Evolutionary conservation across 1,140 invertebrate species (phyloP), one percentile per base, ranked within the genome.

Genomic region (Coelopa frigida): DNA sequence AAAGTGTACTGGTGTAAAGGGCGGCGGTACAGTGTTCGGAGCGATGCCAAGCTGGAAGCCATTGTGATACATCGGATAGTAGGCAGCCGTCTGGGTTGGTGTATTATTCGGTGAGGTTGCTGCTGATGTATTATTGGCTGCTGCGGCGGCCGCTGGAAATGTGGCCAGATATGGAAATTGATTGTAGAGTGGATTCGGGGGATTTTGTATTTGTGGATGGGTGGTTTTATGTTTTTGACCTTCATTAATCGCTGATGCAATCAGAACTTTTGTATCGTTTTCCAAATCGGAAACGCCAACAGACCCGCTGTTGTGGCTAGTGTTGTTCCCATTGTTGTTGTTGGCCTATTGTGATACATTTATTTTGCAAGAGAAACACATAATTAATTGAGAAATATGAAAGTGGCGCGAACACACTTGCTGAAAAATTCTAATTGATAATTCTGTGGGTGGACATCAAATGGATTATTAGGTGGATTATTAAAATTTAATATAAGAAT

Each of bases 11-110:
- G 64, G 64, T 0, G 64, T 68, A 20, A 68, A 68, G 6, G 64
- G 64, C 23, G 64, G 64, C 36, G 64, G 64, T 27, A 68, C 64
- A 8, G 60, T 53, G 42, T 63, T 66, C 4, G 63, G 62, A 2
- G 62, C 60, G 31, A 67, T 59, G 5, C 59, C 59, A 27, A 68
- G 31, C 38, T 68, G 64, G 55, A 68, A 68, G 54, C 64, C 64
- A 56, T 68, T 68, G 39, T 65, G 64, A 53, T 68, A 68, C 64
- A 68, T 68, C n/a, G 64, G 64, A 58, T 68, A 68, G 35, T 68
- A 68, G 22, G 59, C 50, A 17, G 59, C 52, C 15, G 48, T 42
- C 21, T 35, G 29, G 7, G 38, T 47, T 31, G 44, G 44, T 33
- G 51, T 22, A 18, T 29, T 52, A 3, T 49, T 53, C 8, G 48